Percentiles rank a stretch among this genome's conserved stretches.
phyloP scores from a whole-genome alignment of 1,140 invertebrate species.

The Drosophila hydei region DNA sequence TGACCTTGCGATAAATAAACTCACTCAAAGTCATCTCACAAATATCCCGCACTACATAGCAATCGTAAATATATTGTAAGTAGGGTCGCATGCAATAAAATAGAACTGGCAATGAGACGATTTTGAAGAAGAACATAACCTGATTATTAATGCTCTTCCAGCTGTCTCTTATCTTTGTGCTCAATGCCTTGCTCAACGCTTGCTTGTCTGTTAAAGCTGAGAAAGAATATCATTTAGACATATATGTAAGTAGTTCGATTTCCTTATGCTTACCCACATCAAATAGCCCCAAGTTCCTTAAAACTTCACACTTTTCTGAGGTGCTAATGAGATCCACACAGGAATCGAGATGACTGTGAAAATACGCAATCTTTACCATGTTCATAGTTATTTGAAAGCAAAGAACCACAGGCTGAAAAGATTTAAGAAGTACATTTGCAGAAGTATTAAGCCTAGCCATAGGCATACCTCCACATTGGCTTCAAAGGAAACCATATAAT shows the following conservation, averaged over 20 bases:
- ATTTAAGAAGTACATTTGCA: not conserved
- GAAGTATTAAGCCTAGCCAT: not conserved
- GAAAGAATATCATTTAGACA: not conserved
- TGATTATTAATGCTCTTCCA: conserved; percentile 59
- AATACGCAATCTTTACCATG: conserved; percentile 64
- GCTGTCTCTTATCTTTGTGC: conserved; percentile 44
- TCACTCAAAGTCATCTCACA: conserved; percentile 69
- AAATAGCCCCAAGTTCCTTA: conserved; percentile 54
- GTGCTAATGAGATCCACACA: conserved; percentile 39
- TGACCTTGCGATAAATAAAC: not conserved
- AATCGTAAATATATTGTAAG: conserved; percentile 67
- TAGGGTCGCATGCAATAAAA: conserved; percentile 62
- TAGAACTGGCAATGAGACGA: conserved; percentile 66
- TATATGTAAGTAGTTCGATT: no score
- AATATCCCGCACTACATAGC: conserved; percentile 51
- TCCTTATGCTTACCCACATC: conserved; percentile 41
- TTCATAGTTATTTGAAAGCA: conserved; percentile 64
- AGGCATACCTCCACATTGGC: conserved; percentile 62
- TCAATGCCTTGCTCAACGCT: conserved; percentile 23
- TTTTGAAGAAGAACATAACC: conserved; percentile 71
- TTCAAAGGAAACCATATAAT: conserved; percentile 63
- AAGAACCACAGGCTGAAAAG: conserved; percentile 51
- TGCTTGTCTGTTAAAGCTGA: conserved; percentile 44
- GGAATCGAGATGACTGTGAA: conserved; percentile 35
- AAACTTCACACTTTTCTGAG: conserved; percentile 48